Percentiles rank a stretch among this genome's conserved stretches.
phyloP scores from a whole-genome alignment of 2,888 invertebrate species.

The Micropterix aruncella region DNA sequence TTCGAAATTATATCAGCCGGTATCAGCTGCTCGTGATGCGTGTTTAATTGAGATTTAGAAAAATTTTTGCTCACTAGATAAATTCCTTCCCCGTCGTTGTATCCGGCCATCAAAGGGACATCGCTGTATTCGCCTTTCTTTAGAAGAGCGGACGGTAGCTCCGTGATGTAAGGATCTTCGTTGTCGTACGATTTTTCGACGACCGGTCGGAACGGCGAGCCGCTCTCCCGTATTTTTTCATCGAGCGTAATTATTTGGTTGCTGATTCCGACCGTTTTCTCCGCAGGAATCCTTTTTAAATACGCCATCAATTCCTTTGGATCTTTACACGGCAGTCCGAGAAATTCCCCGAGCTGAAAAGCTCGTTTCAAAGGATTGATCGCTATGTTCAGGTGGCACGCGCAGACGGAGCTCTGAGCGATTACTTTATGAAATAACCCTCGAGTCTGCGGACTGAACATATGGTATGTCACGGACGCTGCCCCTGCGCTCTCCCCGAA shows the following conservation, averaged over 20 bases:
- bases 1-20: slow-evolving; percentile 19
- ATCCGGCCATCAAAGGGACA: slow-evolving; percentile 22
- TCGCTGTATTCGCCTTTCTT: slow-evolving; percentile 17
- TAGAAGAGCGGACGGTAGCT: slow-evolving; percentile 18
- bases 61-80: slow-evolving; percentile 15
- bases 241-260: slow-evolving; percentile 18
- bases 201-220: slow-evolving; percentile 21
- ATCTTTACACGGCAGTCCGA: slow-evolving; percentile 22
- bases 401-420: slow-evolving; percentile 24
- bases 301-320: slow-evolving; percentile 18
- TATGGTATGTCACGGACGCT: slow-evolving; percentile 22
- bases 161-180: slow-evolving; percentile 19
- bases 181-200: slow-evolving; percentile 21
- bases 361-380: slow-evolving; percentile 17
- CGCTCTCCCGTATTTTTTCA: slow-evolving; percentile 19
- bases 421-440: slow-evolving; percentile 28
- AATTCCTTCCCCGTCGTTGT: slow-evolving; percentile 22
- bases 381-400: slow-evolving; percentile 18
- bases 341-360: slow-evolving; percentile 18
- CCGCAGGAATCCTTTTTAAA: slow-evolving; percentile 18
- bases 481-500: slow-evolving; percentile 31
- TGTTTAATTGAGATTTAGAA: slow-evolving; percentile 17
- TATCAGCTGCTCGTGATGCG: slow-evolving; percentile 18
- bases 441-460: slow-evolving; percentile 26
- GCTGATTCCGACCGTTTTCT: slow-evolving; percentile 16